These are phyloP conservation scores for Epinotia nisella DNA, from an alignment of 2,888 invertebrate genomes.

Conservation along the genomic window DNA sequence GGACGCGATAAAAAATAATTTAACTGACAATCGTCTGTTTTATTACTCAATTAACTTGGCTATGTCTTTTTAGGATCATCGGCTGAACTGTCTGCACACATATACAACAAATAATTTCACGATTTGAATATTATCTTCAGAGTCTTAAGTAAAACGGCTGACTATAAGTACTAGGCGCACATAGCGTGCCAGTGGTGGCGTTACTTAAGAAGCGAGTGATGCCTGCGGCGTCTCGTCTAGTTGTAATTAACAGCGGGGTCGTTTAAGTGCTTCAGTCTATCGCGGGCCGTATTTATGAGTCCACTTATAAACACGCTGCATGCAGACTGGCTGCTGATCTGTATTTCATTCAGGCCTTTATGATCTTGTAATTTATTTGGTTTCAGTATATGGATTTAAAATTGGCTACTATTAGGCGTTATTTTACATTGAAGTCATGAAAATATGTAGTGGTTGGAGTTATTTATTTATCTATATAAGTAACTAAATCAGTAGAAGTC, in stretches of 20 bases:
- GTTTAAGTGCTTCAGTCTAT: constrained; percentile 23
- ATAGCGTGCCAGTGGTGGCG: background rate
- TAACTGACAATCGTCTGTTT: constrained; percentile 56
- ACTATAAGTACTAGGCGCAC: background rate
- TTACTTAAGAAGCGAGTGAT: constrained; percentile 7
- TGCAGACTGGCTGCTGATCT: constrained; percentile 12
- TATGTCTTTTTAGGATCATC: constrained; percentile 33
- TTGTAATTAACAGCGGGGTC: constrained; percentile 25
- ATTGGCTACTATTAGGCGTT: background rate
- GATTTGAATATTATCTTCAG: no score
- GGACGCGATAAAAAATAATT: constrained; percentile 56
- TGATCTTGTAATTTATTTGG: background rate
- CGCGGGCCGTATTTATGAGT: constrained; percentile 12
- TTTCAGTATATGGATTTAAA: background rate
- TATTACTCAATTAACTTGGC: constrained; percentile 50
- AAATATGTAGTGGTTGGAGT: no score
- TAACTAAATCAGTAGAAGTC: no score
- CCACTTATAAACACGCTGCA: constrained; percentile 19
- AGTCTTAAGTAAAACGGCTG: background rate
- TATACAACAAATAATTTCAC: constrained; percentile 26
- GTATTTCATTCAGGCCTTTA: constrained; percentile 5
- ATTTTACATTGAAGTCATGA: background rate
- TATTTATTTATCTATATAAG: no score
- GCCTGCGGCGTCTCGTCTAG: constrained; percentile 11
- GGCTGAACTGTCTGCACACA: background rate